Evolutionary conservation across 2,113 vertebrate genomes (phyloP).

Genomic region (Hiodon tergisus): DNA sequence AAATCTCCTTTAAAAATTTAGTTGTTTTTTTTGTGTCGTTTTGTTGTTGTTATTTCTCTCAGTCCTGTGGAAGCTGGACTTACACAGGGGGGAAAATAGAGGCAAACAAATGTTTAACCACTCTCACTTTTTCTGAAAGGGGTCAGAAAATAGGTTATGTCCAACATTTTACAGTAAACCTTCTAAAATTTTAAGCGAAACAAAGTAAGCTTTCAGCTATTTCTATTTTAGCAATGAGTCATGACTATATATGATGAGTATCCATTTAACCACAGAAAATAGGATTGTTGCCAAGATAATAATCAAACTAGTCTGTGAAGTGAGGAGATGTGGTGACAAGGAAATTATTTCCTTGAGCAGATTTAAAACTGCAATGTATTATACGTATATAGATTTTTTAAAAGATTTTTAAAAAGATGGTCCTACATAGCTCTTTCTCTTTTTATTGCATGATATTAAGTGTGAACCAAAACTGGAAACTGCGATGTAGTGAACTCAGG

Average conservation of each 20-base stretch:
- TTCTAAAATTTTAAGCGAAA: neutral
- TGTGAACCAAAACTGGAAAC: constrained; percentile 20
- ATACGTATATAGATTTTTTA: no score
- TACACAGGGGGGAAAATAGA: no score
- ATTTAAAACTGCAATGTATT: no score
- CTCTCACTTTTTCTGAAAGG: no score
- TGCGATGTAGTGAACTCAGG: constrained; percentile 8
- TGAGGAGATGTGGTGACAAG: no score
- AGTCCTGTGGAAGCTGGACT: no score
- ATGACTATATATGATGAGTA: neutral
- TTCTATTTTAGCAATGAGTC: neutral
- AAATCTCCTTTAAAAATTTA: no score
- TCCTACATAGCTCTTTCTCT: neutral
- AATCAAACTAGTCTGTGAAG: neutral
- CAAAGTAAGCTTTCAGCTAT: neutral
- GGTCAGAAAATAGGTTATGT: constrained; percentile 4
- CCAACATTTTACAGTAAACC: constrained; percentile 12
- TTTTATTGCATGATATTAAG: constrained; percentile 8
- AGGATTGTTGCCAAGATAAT: neutral
- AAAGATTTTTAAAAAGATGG: constrained; percentile 5
- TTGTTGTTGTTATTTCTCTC: no score
- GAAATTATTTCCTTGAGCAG: neutral
- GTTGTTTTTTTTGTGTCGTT: no score
- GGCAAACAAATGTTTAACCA: no score
- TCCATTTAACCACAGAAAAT: neutral